Percentiles rank a stretch among this genome's conserved stretches.
phyloP scores from a whole-genome alignment of 2,797 vertebrate species.

The Aythya fuligula region DNA sequence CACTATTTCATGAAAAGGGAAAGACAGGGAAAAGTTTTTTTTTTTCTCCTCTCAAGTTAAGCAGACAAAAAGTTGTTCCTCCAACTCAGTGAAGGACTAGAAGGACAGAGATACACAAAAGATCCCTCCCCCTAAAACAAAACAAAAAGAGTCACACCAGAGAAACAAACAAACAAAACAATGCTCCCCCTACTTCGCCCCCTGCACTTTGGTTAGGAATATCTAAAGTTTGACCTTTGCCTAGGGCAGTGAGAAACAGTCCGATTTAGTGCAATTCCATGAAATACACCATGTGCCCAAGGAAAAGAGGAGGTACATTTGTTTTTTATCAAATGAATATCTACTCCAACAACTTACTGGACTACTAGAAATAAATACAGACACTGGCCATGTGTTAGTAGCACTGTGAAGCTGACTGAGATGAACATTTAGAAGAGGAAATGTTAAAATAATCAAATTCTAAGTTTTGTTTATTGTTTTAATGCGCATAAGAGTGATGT shows the following conservation, averaged over 20 bases:
- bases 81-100: neutral
- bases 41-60: neutral
- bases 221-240: neutral
- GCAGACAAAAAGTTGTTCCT: neutral
- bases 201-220: neutral
- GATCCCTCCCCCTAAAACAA: neutral
- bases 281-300: neutral
- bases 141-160: neutral
- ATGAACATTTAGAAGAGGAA: neutral
- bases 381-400: rapidly evolving
- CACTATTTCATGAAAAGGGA: slow-evolving; percentile 73
- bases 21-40: neutral
- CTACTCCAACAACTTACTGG: neutral
- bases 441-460: neutral
- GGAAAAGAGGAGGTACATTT: neutral
- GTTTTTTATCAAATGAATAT: neutral
- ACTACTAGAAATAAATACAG: neutral
- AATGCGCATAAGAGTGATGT: neutral
- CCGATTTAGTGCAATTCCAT: neutral
- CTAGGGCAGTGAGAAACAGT: neutral
- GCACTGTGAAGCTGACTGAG: neutral
- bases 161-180: neutral
- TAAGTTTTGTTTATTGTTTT: neutral
- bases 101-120: neutral
- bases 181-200: neutral